These are phyloP conservation scores for Pterobdella sp. DNA, from an alignment of 2,888 invertebrate genomes.

Conservation along the genomic window DNA sequence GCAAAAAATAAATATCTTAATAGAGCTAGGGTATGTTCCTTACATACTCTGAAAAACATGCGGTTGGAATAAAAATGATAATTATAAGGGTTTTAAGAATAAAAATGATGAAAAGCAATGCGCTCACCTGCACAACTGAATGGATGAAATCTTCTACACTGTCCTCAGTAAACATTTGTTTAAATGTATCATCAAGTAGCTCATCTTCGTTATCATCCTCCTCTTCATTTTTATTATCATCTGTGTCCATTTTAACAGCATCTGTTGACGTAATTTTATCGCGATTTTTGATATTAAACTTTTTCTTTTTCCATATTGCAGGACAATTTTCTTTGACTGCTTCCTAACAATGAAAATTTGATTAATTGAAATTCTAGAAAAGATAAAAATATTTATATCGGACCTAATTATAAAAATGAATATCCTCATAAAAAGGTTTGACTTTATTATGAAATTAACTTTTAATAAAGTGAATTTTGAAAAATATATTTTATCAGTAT, in stretches of 20 bases:
- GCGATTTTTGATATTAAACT: background rate
- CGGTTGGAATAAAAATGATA: no score
- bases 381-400: background rate
- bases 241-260: background rate
- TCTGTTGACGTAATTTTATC: background rate
- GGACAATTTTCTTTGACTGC: background rate
- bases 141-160: constrained; percentile 20
- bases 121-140: constrained; percentile 20
- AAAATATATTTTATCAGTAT: no score
- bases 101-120: no score
- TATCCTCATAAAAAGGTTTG: no score
- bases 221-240: constrained; percentile 3
- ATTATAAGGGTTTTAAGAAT: no score
- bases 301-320: background rate
- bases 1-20: no score
- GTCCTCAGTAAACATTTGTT: constrained; percentile 4
- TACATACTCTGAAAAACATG: no score
- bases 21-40: no score
- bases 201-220: constrained; percentile 15
- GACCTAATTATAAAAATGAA: no score
- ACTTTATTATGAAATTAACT: no score
- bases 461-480: no score
- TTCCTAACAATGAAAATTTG: background rate
- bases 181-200: constrained; percentile 8
- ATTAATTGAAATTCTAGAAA: background rate